Percentiles rank a stretch among this genome's conserved stretches.
These are phyloP conservation scores for Erethizon dorsatum DNA, from an alignment of 2,797 vertebrate species.

Conservation along the genomic window DNA sequence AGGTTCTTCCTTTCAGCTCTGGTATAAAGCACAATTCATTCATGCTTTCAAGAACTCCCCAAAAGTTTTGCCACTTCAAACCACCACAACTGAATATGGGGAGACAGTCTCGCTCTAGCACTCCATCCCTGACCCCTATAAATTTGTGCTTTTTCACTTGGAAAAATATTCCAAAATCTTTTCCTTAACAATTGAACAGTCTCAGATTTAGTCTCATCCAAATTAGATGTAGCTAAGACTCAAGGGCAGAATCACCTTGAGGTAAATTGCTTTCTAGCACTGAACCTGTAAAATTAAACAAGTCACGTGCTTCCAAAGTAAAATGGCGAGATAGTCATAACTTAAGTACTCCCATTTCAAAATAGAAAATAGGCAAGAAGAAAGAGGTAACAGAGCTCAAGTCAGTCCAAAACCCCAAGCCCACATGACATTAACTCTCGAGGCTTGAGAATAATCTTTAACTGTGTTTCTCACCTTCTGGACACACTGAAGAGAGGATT, in stretches of 20 bases:
- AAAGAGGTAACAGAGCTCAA: neutral
- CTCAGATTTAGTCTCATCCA: neutral
- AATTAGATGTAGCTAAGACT: neutral
- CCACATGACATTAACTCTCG: neutral
- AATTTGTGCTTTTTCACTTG: neutral
- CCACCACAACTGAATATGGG: neutral
- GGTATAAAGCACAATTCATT: neutral
- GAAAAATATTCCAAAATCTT: neutral
- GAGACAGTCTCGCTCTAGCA: no score
- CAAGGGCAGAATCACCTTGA: neutral
- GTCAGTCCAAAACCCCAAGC: neutral
- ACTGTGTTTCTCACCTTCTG: neutral
- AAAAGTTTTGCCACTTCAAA: neutral
- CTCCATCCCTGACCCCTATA: no score
- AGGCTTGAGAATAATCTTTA: neutral
- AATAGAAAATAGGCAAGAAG: neutral
- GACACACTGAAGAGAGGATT: neutral
- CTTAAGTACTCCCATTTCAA: neutral
- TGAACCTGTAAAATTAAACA: neutral
- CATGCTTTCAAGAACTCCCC: neutral
- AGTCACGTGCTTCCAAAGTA: neutral
- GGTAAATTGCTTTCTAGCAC: neutral
- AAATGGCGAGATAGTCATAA: neutral
- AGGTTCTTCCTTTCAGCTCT: neutral
- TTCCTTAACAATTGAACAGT: neutral